Evolutionary conservation across 2,113 vertebrate species (phyloP).

Genomic region (Grammomys surdaster): DNA sequence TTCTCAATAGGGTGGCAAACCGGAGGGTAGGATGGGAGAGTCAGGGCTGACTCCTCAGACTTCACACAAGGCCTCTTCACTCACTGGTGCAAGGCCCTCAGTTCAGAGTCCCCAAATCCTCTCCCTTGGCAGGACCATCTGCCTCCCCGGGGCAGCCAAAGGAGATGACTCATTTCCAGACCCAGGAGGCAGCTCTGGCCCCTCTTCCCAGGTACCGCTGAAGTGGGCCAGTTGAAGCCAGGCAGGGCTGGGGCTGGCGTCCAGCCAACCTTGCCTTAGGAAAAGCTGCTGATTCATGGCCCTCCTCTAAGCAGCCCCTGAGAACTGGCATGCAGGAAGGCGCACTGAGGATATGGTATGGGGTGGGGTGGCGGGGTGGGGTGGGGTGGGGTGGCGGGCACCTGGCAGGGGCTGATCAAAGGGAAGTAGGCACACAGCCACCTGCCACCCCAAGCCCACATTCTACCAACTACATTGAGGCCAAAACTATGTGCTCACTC

Average conservation of each 20-base stretch:
- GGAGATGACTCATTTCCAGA: slow-evolving; percentile 71
- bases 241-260: background rate
- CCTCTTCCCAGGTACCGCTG: slow-evolving; percentile 43
- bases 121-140: background rate
- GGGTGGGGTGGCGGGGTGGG: background rate
- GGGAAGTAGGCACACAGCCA: background rate
- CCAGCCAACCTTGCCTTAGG: background rate
- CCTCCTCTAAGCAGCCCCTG: slow-evolving; percentile 10
- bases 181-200: slow-evolving; percentile 6
- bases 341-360: background rate
- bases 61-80: background rate
- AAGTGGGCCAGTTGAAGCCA: background rate
- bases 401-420: background rate
- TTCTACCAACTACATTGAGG: background rate
- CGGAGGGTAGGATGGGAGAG: background rate
- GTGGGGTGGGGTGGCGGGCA: background rate
- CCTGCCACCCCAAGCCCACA: background rate
- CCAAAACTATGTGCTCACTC: background rate
- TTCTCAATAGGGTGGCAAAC: background rate
- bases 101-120: background rate
- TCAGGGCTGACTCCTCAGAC: rapidly evolving
- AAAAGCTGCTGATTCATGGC: slow-evolving; percentile 72
- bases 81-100: background rate
- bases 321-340: background rate
- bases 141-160: slow-evolving; percentile 54